Percentiles rank a stretch among this genome's conserved stretches.
These are phyloP conservation scores for Drosophila pseudotalamancana DNA, from an alignment of 2,888 invertebrate genomes.

Conservation along the genomic window DNA sequence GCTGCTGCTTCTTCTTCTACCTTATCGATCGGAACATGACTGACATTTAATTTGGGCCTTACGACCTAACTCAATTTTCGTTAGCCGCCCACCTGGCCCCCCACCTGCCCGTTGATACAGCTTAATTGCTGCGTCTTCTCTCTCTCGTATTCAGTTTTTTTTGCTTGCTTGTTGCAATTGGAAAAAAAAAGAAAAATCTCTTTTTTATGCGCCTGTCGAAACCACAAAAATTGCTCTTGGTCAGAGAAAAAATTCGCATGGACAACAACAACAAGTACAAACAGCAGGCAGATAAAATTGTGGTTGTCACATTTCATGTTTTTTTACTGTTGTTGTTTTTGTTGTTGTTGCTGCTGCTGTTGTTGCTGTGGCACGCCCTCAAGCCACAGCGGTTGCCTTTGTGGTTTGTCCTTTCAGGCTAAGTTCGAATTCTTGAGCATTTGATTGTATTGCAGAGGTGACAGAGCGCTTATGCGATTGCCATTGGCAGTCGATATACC, in stretches of 20 bases:
- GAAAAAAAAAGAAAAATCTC: no score
- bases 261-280: slow-evolving; percentile 18
- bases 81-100: slow-evolving; percentile 1
- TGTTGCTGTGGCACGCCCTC: background rate
- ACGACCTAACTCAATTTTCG: slow-evolving; percentile 21
- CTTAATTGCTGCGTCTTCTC: slow-evolving; percentile 41
- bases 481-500: background rate
- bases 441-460: slow-evolving; percentile 19
- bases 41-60: slow-evolving; percentile 60
- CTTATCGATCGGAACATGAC: slow-evolving; percentile 33
- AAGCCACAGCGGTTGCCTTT: background rate
- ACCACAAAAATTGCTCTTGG: slow-evolving; percentile 29
- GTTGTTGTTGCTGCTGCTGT: background rate
- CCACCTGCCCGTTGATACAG: slow-evolving; percentile 35
- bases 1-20: background rate
- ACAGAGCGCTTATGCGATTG: slow-evolving; percentile 1
- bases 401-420: background rate
- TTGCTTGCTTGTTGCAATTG: slow-evolving; percentile 5
- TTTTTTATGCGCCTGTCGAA: slow-evolving; percentile 18
- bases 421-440: slow-evolving; percentile 2
- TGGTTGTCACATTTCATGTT: slow-evolving; percentile 31
- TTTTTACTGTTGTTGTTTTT: background rate
- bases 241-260: slow-evolving; percentile 13
- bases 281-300: slow-evolving; percentile 27
- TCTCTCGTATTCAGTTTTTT: background rate